Evolutionary conservation across 2,888 invertebrate species (phyloP), one percentile per base, ranked within the genome.

Genomic region (Pollenia labialis): DNA sequence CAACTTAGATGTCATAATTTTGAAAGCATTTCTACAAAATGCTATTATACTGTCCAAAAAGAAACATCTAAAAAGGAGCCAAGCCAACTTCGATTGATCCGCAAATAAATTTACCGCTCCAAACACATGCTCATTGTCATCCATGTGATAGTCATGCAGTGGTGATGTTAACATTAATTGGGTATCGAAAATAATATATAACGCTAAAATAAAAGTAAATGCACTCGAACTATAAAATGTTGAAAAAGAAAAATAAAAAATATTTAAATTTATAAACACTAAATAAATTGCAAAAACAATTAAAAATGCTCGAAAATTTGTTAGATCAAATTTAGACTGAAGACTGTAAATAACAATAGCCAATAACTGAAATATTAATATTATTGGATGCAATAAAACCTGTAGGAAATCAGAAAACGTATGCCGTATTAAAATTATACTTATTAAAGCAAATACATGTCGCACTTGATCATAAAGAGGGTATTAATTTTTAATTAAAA

Each of bases 101-200:
- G 81, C 81, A 16, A 54, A 85, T 54, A 81, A 50, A 85, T 80
- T 85, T 7, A 80, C 75, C 14, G 64, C 76, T 23, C 75, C 85
- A 50, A 85, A 85, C 52, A 76, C 64, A 66, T 85, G 85, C 40
- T 85, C 85, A 54, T 71, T 23, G 23, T 18, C 75, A 16, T 14
- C 1, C 75, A 85, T 62, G n/a, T 71, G 16, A 56, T 85, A 85
- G 7, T 42, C 16, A 18, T 81, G 75, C 7, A 71, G n/a, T 4
- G 80, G 75, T 9, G 74, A 80, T 48, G 80, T 69, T 12, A 85
- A 46, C 23, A 81, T 80, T n/a, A 85, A 71, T 44, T 81, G 76
- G 2, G 50, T 79, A 16, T 82, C 85, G 64, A 58, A 74, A 10
- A 62, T 46, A 14, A 66, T 56, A 32, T 69, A 82, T 54, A 52